phyloP scores from a whole-genome alignment of 2,888 invertebrate genomes.

The Brachyopa scutellaris region DNA sequence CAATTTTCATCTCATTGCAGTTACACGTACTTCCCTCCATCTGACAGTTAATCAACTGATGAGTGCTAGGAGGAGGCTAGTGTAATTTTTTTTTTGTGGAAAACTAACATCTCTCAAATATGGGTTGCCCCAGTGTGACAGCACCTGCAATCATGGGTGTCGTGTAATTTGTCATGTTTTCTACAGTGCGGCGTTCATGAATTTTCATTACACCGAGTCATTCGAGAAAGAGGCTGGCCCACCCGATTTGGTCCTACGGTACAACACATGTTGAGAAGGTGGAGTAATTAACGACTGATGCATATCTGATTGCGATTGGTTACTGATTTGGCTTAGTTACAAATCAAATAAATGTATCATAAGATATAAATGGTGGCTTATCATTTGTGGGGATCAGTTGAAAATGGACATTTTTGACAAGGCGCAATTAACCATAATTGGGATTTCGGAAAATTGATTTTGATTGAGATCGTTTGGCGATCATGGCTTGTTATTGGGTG shows the following conservation, averaged over 20 bases:
- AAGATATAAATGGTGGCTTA: constrained; percentile 44
- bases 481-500: neutral
- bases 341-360: constrained; percentile 55
- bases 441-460: constrained; percentile 53
- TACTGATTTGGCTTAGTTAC: constrained; percentile 46
- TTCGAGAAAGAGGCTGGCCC: constrained; percentile 26
- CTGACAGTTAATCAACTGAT: constrained; percentile 69
- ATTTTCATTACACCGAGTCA: constrained; percentile 56
- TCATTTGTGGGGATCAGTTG: constrained; percentile 37
- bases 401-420: constrained; percentile 44
- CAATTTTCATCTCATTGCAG: constrained; percentile 42
- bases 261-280: constrained; percentile 54
- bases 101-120: constrained; percentile 34
- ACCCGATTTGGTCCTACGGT: constrained; percentile 51
- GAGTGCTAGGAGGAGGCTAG: constrained; percentile 40
- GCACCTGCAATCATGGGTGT: constrained; percentile 58
- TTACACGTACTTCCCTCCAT: constrained; percentile 10
- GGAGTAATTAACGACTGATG: constrained; percentile 70
- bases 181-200: constrained; percentile 44
- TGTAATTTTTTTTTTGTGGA: constrained; percentile 33
- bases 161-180: constrained; percentile 72
- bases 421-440: constrained; percentile 63
- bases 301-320: constrained; percentile 54
- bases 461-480: constrained; percentile 30
- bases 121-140: constrained; percentile 9